A percentile compares a stretch with the other conserved stretches of the same genome.
These are phyloP conservation scores for Halyomorpha halys DNA, from an alignment of 1,140 invertebrate genomes.

Conservation along the genomic window DNA sequence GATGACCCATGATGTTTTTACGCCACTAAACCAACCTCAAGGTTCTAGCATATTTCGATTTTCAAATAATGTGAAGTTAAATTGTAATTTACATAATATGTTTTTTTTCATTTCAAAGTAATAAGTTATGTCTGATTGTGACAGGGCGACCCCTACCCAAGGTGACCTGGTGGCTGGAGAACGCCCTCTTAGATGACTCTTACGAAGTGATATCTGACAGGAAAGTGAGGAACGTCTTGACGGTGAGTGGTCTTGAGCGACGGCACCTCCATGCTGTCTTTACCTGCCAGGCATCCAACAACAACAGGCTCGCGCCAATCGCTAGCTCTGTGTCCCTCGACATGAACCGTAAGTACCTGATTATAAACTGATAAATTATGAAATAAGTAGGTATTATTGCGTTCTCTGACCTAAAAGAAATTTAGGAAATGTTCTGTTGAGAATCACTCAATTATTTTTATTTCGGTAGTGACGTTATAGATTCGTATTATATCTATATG, in stretches of 20 bases:
- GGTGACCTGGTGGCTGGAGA: constrained; percentile 69
- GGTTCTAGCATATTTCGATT: no score
- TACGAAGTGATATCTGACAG: constrained; percentile 49
- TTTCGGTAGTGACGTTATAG: no score
- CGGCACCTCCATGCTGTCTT: constrained; percentile 54
- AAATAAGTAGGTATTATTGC: neutral
- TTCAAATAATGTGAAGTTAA: no score
- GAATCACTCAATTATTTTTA: no score
- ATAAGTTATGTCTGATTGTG: neutral
- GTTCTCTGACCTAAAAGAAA: no score
- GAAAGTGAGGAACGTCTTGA: constrained; percentile 54
- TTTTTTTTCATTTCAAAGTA: no score
- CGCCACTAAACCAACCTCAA: no score
- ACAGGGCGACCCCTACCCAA: constrained; percentile 61
- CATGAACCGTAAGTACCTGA: constrained; percentile 63
- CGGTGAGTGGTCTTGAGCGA: constrained; percentile 51
- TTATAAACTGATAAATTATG: neutral
- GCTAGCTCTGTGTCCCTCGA: constrained; percentile 61
- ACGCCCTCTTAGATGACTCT: constrained; percentile 56
- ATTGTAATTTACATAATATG: no score
- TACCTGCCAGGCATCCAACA: constrained; percentile 67
- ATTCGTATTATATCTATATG: no score
- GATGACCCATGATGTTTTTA: no score
- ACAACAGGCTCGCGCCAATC: constrained; percentile 61
- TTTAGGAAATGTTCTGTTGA: no score